Conservation (phyloP, 2,888 invertebrate genomes). For the Dorcus parallelipipedus region DNA sequence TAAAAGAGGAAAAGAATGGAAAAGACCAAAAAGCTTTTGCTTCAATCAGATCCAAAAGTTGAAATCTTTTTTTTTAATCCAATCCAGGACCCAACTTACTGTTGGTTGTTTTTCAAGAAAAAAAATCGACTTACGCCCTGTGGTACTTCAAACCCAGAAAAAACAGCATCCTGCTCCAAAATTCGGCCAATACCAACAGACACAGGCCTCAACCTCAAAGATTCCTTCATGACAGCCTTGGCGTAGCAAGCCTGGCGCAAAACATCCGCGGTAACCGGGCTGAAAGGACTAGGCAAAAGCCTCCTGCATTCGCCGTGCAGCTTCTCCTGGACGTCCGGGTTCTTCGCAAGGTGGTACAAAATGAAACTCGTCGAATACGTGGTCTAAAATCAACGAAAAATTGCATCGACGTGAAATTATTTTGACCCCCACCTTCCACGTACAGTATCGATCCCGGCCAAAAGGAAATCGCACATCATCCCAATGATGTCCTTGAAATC, state of each 20-base stretch:
- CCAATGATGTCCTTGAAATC: slow-evolving; percentile 78
- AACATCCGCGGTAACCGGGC: slow-evolving; percentile 56
- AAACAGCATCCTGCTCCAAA: slow-evolving; percentile 63
- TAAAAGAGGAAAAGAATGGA: too few relatives aligned
- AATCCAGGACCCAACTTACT: too few relatives aligned
- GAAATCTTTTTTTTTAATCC: too few relatives aligned
- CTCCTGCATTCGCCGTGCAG: slow-evolving; percentile 61
- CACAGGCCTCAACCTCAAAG: slow-evolving; percentile 76
- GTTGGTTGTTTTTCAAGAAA: too few relatives aligned
- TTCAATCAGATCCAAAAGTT: too few relatives aligned
- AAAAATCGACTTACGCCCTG: slow-evolving; percentile 63
- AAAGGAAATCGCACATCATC: slow-evolving; percentile 77
- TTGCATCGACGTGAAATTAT: background rate
- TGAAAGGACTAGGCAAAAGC: slow-evolving; percentile 54
- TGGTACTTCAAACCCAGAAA: slow-evolving; percentile 73
- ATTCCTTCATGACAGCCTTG: slow-evolving; percentile 81
- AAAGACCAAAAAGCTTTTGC: too few relatives aligned
- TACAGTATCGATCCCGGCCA: slow-evolving; percentile 86
- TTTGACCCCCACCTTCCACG: slow-evolving; percentile 27
- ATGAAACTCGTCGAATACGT: slow-evolving; percentile 74
- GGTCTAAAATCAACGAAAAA: slow-evolving; percentile 55
- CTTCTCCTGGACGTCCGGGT: slow-evolving; percentile 65
- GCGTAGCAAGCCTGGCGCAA: slow-evolving; percentile 66
- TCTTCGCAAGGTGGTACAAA: slow-evolving; percentile 74
- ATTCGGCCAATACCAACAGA: slow-evolving; percentile 79